Conservation (phyloP, 2,113 vertebrate genomes). For the Poecile atricapillus region DNA sequence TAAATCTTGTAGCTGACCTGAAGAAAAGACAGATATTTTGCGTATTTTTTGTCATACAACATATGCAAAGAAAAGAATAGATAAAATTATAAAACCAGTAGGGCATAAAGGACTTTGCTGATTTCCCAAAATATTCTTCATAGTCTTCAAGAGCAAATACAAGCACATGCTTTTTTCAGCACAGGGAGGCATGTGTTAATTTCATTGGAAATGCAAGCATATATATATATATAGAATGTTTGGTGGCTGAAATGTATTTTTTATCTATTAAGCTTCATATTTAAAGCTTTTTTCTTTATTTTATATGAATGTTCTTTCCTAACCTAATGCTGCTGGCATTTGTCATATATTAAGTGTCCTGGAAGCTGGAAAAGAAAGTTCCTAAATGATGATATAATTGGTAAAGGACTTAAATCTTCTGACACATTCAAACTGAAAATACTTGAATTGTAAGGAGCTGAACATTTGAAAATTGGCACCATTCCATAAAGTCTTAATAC, state of each 20-base stretch:
- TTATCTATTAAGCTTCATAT: background rate
- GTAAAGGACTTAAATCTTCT: background rate
- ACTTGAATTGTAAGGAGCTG: background rate
- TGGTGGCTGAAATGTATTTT: background rate
- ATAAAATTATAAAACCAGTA: background rate
- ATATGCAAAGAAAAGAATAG: background rate
- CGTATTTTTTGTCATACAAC: background rate
- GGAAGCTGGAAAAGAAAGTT: background rate
- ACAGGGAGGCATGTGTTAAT: background rate
- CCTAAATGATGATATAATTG: background rate
- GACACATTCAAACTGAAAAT: background rate
- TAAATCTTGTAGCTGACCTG: background rate
- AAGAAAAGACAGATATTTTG: background rate
- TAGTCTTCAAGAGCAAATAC: background rate
- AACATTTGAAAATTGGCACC: background rate
- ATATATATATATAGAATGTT: background rate
- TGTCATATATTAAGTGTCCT: background rate
- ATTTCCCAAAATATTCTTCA: background rate
- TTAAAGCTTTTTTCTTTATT: background rate
- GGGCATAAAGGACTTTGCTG: background rate
- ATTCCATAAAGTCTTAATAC: background rate
- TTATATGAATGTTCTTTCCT: background rate
- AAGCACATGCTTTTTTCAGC: background rate
- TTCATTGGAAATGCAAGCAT: background rate
- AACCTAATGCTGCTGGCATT: background rate